These are phyloP conservation scores for Aphidoletes aphidimyza DNA, from an alignment of 2,888 invertebrate genomes.

Conservation along the genomic window DNA sequence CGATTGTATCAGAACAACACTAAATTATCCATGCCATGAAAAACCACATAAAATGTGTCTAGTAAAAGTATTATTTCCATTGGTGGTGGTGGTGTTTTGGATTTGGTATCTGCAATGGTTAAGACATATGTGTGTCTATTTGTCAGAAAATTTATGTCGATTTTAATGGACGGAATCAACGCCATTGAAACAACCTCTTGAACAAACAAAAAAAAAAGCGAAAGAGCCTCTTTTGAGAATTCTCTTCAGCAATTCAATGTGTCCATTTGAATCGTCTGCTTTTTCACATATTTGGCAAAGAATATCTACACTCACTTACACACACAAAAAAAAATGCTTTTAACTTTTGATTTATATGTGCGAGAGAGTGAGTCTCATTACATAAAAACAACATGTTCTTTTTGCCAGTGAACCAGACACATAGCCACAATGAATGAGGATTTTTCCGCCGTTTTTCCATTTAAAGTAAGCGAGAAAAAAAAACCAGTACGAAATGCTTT, in stretches of 20 bases:
- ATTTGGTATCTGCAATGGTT: too few relatives aligned
- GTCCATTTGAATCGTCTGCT: neutral
- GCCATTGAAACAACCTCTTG: conserved; percentile 26
- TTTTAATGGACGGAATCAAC: conserved; percentile 44
- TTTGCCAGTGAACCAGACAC: neutral
- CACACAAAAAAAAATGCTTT: conserved; percentile 24
- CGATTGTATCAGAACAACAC: conserved; percentile 10
- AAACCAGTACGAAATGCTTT: too few relatives aligned
- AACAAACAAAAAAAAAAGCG: too few relatives aligned
- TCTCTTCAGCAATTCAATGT: neutral
- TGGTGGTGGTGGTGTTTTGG: neutral
- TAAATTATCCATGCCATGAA: neutral
- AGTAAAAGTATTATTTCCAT: neutral
- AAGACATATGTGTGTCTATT: conserved; percentile 15
- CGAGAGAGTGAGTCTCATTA: neutral
- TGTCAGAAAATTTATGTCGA: conserved; percentile 10
- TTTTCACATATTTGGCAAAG: conserved; percentile 9
- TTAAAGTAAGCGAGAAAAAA: too few relatives aligned
- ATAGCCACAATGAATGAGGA: neutral
- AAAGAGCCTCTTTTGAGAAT: too few relatives aligned
- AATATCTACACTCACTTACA: too few relatives aligned
- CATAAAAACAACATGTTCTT: conserved; percentile 1
- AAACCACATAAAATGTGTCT: conserved; percentile 37
- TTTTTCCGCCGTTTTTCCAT: too few relatives aligned
- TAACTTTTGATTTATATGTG: conserved; percentile 39